A percentile compares a stretch with the other conserved stretches of the same genome.
phyloP scores from a whole-genome alignment of 2,888 invertebrate species.

The Punctoribates punctum region DNA sequence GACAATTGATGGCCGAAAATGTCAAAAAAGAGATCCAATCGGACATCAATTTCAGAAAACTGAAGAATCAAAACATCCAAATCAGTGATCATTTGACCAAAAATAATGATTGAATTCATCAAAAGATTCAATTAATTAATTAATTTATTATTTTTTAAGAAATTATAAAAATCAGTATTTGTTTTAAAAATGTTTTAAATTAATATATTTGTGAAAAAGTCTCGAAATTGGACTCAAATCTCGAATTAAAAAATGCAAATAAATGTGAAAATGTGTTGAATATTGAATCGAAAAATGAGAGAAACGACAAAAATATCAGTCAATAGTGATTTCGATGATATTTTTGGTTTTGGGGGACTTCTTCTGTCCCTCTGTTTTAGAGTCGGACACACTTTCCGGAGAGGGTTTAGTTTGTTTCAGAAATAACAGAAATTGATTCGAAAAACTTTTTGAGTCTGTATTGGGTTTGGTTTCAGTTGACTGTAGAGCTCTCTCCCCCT shows the following conservation, averaged over 20 bases:
- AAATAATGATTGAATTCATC: not conserved
- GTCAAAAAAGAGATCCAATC: slow-evolving; percentile 30
- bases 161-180: not conserved
- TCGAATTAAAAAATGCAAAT: no score
- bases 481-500: no score
- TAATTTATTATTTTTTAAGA: not conserved
- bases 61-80: not conserved
- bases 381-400: no score
- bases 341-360: not conserved
- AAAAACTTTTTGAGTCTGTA: no score
- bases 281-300: no score
- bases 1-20: slow-evolving; percentile 3
- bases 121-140: no score
- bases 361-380: not conserved
- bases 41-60: slow-evolving; percentile 8
- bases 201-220: no score
- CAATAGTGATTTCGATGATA: not conserved
- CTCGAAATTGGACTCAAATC: no score
- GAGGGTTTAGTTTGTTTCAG: no score
- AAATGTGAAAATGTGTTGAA: no score
- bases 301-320: not conserved
- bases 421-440: no score
- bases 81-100: not conserved
- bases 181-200: not conserved
- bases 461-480: no score